Base-by-base conservation (phyloP, 2,113 vertebrate species). In the Chinchilla lanigera region DNA sequence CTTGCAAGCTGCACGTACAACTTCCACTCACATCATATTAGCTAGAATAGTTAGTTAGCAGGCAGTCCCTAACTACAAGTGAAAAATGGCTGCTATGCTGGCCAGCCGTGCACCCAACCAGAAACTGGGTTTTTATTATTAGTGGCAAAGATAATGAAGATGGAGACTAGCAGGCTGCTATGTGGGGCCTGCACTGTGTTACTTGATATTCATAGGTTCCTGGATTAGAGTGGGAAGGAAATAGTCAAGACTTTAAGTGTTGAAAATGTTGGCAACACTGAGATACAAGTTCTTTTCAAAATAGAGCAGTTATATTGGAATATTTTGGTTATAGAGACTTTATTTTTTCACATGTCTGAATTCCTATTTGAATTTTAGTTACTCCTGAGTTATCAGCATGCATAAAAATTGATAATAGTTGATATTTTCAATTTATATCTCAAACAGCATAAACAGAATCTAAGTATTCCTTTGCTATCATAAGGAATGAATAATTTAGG, bases 291-390 rank as follows among this genome's bases (percentile, higher is more conserved):
- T 91, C 47, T 67, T 89, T 56, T 92, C 35, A 63, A 60, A 83
- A 52, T 28, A 86, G 63, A 93, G 65, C 63, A 91, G 20, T 35
- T 35, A 44, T 28, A 12, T 73, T 82, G 75, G 71, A 41, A 33
- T 80, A 84, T 63, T 88, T 91, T 94, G 61, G 58, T 67, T 90
- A 80, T 0, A 90, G 69, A 89, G 1, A 28, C 85, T 90, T 65
- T 52, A 87, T 58, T 65, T 91, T 54, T 86, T 95, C 93, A 67
- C 17, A 6, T 56, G 16, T 90, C 54, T 86, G 41, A 67, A 71
- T 93, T 96, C 52, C 33, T 95, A n/a, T 83, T 93, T 91, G 67
- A 26, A 78, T 94, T 95, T 97, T 13, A 69, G 65, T 98, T 89
- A 38, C 71, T 97, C 50, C 41, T 89, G 41, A 73, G 24, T 6